Evolutionary conservation across 2,797 vertebrate species (phyloP).

Genomic region (Lagocephalus sceleratus): DNA sequence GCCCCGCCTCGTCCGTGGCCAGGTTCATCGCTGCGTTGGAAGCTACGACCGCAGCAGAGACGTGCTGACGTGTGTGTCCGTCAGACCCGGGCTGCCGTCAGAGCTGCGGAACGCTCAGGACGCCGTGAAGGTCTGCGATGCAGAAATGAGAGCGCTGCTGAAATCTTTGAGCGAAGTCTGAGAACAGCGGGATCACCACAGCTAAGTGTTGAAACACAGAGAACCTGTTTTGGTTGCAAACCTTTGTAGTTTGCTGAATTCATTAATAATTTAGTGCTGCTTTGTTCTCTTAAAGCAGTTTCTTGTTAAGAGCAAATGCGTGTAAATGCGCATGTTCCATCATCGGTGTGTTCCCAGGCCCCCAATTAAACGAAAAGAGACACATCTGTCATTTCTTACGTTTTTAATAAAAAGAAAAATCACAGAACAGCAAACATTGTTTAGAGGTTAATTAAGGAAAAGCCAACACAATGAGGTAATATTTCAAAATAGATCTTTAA

Average conservation of each 20-base stretch:
- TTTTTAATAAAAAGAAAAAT: conserved; percentile 88
- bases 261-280: background rate
- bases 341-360: conserved; percentile 6
- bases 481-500: conserved; percentile 77
- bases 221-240: conserved; percentile 3
- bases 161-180: conserved; percentile 81
- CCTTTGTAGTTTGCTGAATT: background rate
- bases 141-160: conserved; percentile 81
- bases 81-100: conserved; percentile 80
- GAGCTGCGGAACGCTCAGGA: conserved; percentile 87
- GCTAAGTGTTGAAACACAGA: background rate
- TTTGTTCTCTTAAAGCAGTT: conserved; percentile 10
- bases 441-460: conserved; percentile 70
- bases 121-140: conserved; percentile 82
- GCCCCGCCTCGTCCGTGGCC: conserved; percentile 90
- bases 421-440: conserved; percentile 82
- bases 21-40: conserved; percentile 89
- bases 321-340: conserved; percentile 7
- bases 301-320: background rate
- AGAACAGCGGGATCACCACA: conserved; percentile 6
- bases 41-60: conserved; percentile 84
- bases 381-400: conserved; percentile 57
- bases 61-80: conserved; percentile 85
- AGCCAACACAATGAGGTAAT: conserved; percentile 74
- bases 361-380: conserved; percentile 32